Evolutionary conservation across 2,113 vertebrate species (phyloP), one percentile per base, ranked within the genome.

Genomic region (Brachirus orientalis): DNA sequence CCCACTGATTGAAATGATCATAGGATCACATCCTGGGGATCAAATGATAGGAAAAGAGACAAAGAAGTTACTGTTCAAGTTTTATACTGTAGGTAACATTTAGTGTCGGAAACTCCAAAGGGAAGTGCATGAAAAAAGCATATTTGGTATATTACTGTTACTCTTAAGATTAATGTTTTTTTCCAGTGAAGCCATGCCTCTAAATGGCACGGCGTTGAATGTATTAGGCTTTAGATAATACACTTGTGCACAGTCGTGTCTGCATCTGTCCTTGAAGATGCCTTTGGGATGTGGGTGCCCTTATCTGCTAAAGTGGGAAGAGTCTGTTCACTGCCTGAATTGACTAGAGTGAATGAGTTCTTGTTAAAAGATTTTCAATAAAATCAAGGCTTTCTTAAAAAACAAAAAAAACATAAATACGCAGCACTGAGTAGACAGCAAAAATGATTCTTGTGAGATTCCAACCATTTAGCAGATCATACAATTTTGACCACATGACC

Each of bases 201-300:
- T 8, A 52, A 48, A 51, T 66, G 4, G 18, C 13, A 18, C 40
- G n/a, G 51, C 41, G 19, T 66, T 41, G 7, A 33, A 57, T 79
- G 50, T 45, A 70, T 66, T 70, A 64, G n/a, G 2, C 8, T 44
- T 59, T 62, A 19, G 19, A 1, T 22, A 58, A 65, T 13, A 33
- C 17, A 50, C 5, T 36, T 11, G 8, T 22, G 7, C 14, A 58
- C 22, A 43, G 10, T 22, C 28, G 38, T 40, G 50, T 51, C 45
- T 19, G 19, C 54, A 47, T 37, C 16, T 59, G 12, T 55, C 58
- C 64, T 68, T 63, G 57, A 74, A 62, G 50, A 48, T 51, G 36
- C 46, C 64, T 63, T 17, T 57, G 8, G 28, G 20, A 58, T 1
- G 14, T 1, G 1, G 14, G 16, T 13, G 3, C 7, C 47, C 20